Base-by-base conservation (phyloP, 2,797 vertebrate genomes). In the Falco naumanni region DNA sequence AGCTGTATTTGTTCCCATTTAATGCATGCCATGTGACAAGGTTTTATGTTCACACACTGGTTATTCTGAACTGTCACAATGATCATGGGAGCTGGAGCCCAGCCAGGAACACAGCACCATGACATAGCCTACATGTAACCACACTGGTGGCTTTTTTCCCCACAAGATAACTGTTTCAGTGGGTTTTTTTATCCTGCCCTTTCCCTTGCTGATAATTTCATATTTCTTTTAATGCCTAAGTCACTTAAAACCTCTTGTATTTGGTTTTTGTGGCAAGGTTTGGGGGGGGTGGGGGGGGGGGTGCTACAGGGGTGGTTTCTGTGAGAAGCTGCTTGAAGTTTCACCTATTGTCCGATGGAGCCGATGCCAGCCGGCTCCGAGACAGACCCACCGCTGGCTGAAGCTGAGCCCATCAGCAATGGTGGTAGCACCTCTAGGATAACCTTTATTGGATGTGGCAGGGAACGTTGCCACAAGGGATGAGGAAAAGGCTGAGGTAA, bases 321-420 rank as follows among this genome's bases (percentile, higher is more conserved):
- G 11, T 21, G n/a, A 39, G 68, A 79, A 63, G 12, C 9, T 9
- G 50, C 11, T n/a, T 39, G 41, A 68, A 74, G 28, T 10, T 57
- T 79, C 20, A 17, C 13, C 7, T 31, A 28, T 45, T 45, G 33
- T 45, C 48, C 10, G 3, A 4, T 6, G 29, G 43, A 68, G 50
- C 25, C 24, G 50, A 14, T 13, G 5, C 11, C 61, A 88, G 48
- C 50, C 3, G 26, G 33, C 34, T 66, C 20, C 20, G 79, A 57
- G 41, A 68, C 1, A 1, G 13, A 63, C 9, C 8, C 61, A 43
- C 13, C 0, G 0, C 17, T 56, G 41, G 34, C 12, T 48, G 72
- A 45, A 34, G 34, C 60, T 74, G 34, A n/a, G 20, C 16, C 48
- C 66, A 39, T 19, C 25, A 71, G 26, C 6, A 21, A 33, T 4